Base-by-base conservation (phyloP, 2,888 invertebrate genomes). In the Choristoneura rosaceana region DNA sequence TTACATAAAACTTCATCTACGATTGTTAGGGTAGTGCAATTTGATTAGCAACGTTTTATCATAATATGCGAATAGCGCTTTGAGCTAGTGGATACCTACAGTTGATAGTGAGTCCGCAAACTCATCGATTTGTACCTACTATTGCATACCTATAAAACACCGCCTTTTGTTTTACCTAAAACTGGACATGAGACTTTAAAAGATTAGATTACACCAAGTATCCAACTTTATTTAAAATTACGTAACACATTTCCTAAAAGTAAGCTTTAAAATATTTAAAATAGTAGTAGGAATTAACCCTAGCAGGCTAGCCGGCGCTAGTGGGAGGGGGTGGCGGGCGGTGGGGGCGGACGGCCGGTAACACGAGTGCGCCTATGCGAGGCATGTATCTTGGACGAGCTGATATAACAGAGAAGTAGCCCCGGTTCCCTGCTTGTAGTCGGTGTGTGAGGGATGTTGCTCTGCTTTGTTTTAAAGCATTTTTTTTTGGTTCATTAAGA, bases 341-440 rank as follows among this genome's bases (percentile, higher is more conserved):
- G 76, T 74, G 71, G 76, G 70, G 63, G 74, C 63, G 74, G 62
- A 86, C 91, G 91, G 92, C 91, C 93, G 93, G 93, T 93, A 93
- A 93, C 92, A 92, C 93, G 93, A 93, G 92, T 91, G 93, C 90
- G 91, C 93, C 93, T 93, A 93, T 93, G 93, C 93, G 93, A 93
- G 91, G 92, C 93, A 94, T 93, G 93, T 94, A 94, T 94, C 93
- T 94, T 94, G 93, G 93, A 92, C 93, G 91, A 90, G 90, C 93
- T 93, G 93, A 94, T 94, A 94, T 93, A 93, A 93, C 92, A 91
- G 92, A 91, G 92, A 92, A 93, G 93, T 93, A 93, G 93, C 93
- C 93, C 93, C 91, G 88, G 91, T 90, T 91, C 93, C 88, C 89
- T 86, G 90, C 89, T 88, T 89, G 86, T 82, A 87, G 83, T 82